Conservation (phyloP, 2,113 vertebrate genomes). For the Silurus meridionalis region DNA sequence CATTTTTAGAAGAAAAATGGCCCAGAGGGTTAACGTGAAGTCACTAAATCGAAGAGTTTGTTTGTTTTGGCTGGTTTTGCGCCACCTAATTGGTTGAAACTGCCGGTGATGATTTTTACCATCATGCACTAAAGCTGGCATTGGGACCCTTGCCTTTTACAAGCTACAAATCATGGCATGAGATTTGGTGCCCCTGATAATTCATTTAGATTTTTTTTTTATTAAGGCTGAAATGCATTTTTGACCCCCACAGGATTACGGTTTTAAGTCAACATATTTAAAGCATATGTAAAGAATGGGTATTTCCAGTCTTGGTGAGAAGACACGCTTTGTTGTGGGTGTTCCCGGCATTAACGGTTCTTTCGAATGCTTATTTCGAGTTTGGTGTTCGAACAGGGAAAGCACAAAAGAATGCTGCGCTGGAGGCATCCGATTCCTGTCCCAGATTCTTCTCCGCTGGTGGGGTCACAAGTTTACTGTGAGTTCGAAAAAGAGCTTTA, state of each 20-base stretch:
- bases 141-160: background rate
- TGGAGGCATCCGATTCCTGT: background rate
- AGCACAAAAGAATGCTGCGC: background rate
- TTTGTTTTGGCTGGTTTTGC: slow-evolving; percentile 13
- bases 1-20: background rate
- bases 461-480: slow-evolving; percentile 1
- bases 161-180: background rate
- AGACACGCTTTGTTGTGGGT: background rate
- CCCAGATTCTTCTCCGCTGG: background rate
- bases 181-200: background rate
- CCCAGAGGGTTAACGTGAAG: background rate
- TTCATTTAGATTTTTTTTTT: slow-evolving; percentile 9
- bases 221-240: slow-evolving; percentile 2
- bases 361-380: background rate
- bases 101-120: background rate
- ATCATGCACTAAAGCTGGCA: slow-evolving; percentile 3
- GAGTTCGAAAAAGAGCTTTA: background rate
- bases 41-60: slow-evolving; percentile 10
- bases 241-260: background rate
- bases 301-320: background rate
- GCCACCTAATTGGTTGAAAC: background rate
- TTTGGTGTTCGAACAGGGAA: background rate
- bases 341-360: background rate
- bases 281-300: background rate
- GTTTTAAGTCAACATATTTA: slow-evolving; percentile 24